A percentile compares a stretch with the other conserved stretches of the same genome.
Evolutionary conservation across 2,797 vertebrate species (phyloP).

Genomic region (Erpetoichthys calabaricus): DNA sequence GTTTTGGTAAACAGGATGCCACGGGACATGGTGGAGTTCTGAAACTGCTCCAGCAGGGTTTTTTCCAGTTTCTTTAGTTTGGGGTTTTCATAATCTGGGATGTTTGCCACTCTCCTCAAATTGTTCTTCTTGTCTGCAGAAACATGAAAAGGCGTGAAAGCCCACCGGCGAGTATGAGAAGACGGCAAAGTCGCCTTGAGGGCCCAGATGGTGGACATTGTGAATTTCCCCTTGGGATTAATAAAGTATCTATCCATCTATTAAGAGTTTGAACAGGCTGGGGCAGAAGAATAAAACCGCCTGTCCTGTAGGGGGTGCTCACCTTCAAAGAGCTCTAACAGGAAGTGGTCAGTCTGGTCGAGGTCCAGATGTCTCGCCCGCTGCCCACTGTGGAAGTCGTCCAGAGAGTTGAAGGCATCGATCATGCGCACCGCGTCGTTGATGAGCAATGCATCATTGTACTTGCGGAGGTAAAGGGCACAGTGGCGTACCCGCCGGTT

Average conservation of each 20-base stretch:
- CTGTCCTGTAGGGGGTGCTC: slow-evolving; percentile 5
- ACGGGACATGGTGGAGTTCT: slow-evolving; percentile 19
- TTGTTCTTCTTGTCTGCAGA: slow-evolving; percentile 42
- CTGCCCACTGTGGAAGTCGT: slow-evolving; percentile 48
- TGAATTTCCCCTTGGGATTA: too few relatives aligned
- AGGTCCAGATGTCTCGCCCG: slow-evolving; percentile 11
- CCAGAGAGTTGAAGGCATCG: slow-evolving; percentile 58
- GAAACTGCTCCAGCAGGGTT: slow-evolving; percentile 56
- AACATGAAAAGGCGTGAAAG: neutral
- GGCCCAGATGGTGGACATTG: neutral
- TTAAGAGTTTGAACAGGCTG: too few relatives aligned
- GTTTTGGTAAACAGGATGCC: slow-evolving; percentile 77
- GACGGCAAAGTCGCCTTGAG: neutral
- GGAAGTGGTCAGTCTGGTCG: slow-evolving; percentile 47
- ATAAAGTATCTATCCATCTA: too few relatives aligned
- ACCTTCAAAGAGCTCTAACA: slow-evolving; percentile 58
- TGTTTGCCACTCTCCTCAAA: slow-evolving; percentile 32
- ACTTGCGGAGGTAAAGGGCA: slow-evolving; percentile 67
- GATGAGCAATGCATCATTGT: slow-evolving; percentile 78
- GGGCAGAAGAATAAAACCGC: too few relatives aligned
- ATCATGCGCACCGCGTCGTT: slow-evolving; percentile 65
- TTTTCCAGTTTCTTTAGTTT: slow-evolving; percentile 56
- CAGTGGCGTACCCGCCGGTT: slow-evolving; percentile 46
- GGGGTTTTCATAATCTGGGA: slow-evolving; percentile 57
- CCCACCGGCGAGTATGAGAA: neutral